phyloP scores from a whole-genome alignment of 2,888 invertebrate species.

The Lithophane socia region DNA sequence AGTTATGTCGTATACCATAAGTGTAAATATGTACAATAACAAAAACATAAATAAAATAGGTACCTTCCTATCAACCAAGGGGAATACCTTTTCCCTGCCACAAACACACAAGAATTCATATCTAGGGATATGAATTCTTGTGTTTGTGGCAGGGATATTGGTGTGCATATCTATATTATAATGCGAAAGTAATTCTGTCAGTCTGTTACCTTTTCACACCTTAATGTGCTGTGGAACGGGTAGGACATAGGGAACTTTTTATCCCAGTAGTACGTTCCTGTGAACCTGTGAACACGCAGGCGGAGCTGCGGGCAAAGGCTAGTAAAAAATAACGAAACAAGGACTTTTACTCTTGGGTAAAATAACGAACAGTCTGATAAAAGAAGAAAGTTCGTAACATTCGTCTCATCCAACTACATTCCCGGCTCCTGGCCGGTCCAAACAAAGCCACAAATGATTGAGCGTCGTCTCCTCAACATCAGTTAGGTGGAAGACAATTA shows the following conservation, averaged over 20 bases:
- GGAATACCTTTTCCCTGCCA: slow-evolving; percentile 34
- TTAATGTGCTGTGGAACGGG: not conserved
- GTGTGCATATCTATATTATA: not conserved
- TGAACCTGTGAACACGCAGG: not conserved
- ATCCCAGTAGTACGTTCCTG: not conserved
- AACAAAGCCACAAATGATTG: slow-evolving; percentile 61
- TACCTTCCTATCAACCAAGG: slow-evolving; percentile 4
- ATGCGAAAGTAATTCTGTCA: not conserved
- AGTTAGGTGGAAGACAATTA: slow-evolving; percentile 84
- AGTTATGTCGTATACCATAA: not conserved
- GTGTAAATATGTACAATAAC: slow-evolving; percentile 23
- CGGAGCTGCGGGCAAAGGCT: not conserved
- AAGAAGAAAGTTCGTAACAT: not conserved
- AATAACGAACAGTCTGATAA: not conserved
- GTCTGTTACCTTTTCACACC: not conserved
- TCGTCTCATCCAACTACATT: slow-evolving; percentile 10
- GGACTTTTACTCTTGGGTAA: not conserved
- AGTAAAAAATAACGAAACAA: not conserved
- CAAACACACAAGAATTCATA: not conserved
- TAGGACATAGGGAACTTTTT: not conserved
- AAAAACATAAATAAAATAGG: slow-evolving; percentile 3
- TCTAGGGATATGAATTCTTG: too few relatives aligned
- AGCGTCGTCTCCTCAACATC: slow-evolving; percentile 52
- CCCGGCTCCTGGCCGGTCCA: slow-evolving; percentile 5
- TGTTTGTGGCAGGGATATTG: too few relatives aligned